Percentiles rank a stretch among this genome's conserved stretches.
Evolutionary conservation across 2,113 vertebrate genomes (phyloP).

Genomic region (Mystacornis crossleyi): DNA sequence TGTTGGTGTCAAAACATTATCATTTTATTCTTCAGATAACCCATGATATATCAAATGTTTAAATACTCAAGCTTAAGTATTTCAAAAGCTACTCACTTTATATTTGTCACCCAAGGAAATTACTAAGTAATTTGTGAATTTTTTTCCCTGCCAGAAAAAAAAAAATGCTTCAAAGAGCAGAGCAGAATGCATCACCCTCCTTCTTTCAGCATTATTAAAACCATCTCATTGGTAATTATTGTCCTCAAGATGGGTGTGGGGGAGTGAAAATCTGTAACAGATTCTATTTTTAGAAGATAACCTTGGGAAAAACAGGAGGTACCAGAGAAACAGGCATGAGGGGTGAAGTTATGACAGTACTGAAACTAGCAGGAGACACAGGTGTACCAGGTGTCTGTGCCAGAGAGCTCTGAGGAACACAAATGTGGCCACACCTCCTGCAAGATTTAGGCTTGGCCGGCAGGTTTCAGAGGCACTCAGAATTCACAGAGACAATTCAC

Average conservation of each 20-base stretch:
- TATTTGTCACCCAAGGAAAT: background rate
- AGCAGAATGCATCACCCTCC: background rate
- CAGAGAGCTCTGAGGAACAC: background rate
- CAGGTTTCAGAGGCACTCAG: slow-evolving; percentile 20
- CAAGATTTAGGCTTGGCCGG: slow-evolving; percentile 15
- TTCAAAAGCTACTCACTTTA: background rate
- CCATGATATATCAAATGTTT: background rate
- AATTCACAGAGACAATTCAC: slow-evolving; percentile 7
- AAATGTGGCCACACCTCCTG: slow-evolving; percentile 4
- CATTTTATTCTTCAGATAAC: background rate
- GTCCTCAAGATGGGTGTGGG: slow-evolving; percentile 20
- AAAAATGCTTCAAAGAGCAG: background rate
- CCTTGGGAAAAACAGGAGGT: slow-evolving; percentile 57
- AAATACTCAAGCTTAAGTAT: background rate
- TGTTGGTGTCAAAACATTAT: background rate
- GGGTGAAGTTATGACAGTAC: slow-evolving; percentile 41
- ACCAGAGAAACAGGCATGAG: slow-evolving; percentile 60
- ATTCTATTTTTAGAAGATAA: slow-evolving; percentile 59
- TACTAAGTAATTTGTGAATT: background rate
- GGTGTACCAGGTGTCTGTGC: slow-evolving; percentile 45
- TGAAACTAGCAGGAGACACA: slow-evolving; percentile 48
- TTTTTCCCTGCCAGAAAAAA: background rate
- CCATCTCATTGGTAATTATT: slow-evolving; percentile 22
- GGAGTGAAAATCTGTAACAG: slow-evolving; percentile 31
- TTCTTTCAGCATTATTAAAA: slow-evolving; percentile 25